phyloP scores from a whole-genome alignment of 2,888 invertebrate species.

The Papilio demoleus region DNA sequence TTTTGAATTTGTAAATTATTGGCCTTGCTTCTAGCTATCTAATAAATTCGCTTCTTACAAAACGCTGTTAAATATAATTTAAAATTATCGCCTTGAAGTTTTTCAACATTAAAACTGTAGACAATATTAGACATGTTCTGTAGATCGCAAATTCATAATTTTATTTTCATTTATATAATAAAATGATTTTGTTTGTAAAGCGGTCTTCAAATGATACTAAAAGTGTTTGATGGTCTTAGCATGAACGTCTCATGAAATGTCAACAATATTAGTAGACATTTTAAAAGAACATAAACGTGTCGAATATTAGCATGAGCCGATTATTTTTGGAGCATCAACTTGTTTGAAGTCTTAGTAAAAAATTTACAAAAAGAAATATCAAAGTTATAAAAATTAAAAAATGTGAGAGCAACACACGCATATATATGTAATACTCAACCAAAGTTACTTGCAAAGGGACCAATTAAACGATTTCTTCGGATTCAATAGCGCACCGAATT shows the following conservation, averaged over 20 bases:
- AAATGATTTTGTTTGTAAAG: not conserved
- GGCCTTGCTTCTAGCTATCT: slow-evolving; percentile 68
- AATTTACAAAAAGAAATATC: slow-evolving; percentile 68
- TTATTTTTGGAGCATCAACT: slow-evolving; percentile 24
- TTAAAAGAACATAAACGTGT: slow-evolving; percentile 13
- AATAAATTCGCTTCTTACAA: slow-evolving; percentile 60
- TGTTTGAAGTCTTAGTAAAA: slow-evolving; percentile 67
- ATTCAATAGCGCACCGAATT: slow-evolving; percentile 74
- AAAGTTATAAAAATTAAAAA: slow-evolving; percentile 75
- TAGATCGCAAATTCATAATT: not conserved
- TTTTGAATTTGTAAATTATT: slow-evolving; percentile 82
- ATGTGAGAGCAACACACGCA: slow-evolving; percentile 73
- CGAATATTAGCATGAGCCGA: slow-evolving; percentile 22
- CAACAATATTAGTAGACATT: slow-evolving; percentile 15
- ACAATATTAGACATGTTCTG: not conserved
- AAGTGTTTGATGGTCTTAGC: slow-evolving; percentile 34
- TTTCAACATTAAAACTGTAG: not conserved
- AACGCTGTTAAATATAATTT: slow-evolving; percentile 31
- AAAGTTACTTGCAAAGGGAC: slow-evolving; percentile 77
- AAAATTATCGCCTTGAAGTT: slow-evolving; percentile 20
- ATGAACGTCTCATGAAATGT: not conserved
- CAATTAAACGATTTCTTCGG: slow-evolving; percentile 81
- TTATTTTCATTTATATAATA: not conserved
- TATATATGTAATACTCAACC: slow-evolving; percentile 81
- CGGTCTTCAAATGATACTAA: slow-evolving; percentile 3